These are phyloP conservation scores for Apis laboriosa DNA, from an alignment of 1,140 invertebrate genomes.

Conservation along the genomic window DNA sequence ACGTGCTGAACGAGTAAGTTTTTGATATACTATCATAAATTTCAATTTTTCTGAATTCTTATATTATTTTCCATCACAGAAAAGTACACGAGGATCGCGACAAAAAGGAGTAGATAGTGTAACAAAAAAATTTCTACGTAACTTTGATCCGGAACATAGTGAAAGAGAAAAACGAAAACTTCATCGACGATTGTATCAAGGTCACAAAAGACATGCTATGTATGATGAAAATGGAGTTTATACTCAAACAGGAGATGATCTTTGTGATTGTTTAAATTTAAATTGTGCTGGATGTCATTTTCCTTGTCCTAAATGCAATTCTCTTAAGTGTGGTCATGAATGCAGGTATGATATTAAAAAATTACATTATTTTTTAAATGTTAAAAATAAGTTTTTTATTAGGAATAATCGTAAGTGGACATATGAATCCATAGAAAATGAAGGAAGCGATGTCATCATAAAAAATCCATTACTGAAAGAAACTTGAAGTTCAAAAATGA, in stretches of 20 bases:
- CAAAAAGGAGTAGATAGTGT: conserved; percentile 65
- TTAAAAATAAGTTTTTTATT: background rate
- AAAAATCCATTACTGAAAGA: conserved; percentile 69
- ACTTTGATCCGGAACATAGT: conserved; percentile 79
- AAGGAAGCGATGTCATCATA: conserved; percentile 71
- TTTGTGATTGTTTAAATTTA: conserved; percentile 89
- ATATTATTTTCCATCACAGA: conserved; percentile 50
- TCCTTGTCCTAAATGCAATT: conserved; percentile 87
- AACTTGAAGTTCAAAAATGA: background rate
- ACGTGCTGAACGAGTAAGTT: conserved; percentile 31
- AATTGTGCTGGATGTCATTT: conserved; percentile 90
- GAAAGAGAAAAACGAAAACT: conserved; percentile 78
- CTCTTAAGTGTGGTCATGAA: conserved; percentile 84
- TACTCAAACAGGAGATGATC: conserved; percentile 83
- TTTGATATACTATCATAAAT: background rate
- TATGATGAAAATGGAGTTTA: conserved; percentile 78
- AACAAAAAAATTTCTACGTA: conserved; percentile 75
- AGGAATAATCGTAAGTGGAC: conserved; percentile 77
- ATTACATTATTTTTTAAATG: no score
- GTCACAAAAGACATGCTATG: conserved; percentile 66
- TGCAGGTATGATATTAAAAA: conserved; percentile 78
- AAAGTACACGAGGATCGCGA: conserved; percentile 62
- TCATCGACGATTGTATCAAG: conserved; percentile 74
- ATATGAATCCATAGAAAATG: conserved; percentile 75
- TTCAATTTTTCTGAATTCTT: no score